Evolutionary conservation across 2,113 vertebrate species (phyloP).

Genomic region (Entelurus aequoreus): DNA sequence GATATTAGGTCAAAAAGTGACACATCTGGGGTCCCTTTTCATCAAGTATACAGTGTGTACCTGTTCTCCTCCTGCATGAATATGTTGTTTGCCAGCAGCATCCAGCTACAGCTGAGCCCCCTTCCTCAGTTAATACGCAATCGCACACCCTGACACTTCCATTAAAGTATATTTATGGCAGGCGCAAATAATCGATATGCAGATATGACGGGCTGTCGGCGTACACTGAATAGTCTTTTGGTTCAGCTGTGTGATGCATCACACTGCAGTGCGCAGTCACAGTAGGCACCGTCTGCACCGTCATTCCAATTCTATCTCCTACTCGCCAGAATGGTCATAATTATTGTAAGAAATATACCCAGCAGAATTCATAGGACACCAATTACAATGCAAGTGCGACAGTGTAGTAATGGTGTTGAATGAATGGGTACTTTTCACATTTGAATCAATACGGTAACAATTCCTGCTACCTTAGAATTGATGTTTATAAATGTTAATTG

Average conservation of each 20-base stretch:
- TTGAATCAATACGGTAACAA: too few relatives aligned
- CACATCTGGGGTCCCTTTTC: background rate
- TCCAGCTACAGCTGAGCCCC: slow-evolving; percentile 52
- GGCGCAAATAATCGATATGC: slow-evolving; percentile 62
- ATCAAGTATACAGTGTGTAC: slow-evolving; percentile 1
- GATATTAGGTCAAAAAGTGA: background rate
- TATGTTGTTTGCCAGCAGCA: slow-evolving; percentile 40
- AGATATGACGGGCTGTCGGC: slow-evolving; percentile 39
- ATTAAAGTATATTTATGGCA: slow-evolving; percentile 66
- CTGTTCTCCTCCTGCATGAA: slow-evolving; percentile 26
- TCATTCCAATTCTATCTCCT: slow-evolving; percentile 29
- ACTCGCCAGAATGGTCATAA: background rate
- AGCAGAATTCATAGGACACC: too few relatives aligned
- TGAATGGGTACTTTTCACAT: too few relatives aligned
- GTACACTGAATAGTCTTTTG: slow-evolving; percentile 47
- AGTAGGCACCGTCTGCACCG: slow-evolving; percentile 41
- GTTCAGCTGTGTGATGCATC: slow-evolving; percentile 48
- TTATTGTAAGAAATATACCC: background rate
- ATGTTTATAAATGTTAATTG: too few relatives aligned
- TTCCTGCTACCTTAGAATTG: too few relatives aligned
- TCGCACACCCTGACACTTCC: slow-evolving; percentile 56
- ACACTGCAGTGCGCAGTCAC: slow-evolving; percentile 40
- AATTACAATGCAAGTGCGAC: too few relatives aligned
- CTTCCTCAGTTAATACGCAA: slow-evolving; percentile 46
- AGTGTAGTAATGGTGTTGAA: too few relatives aligned